Base-by-base conservation (phyloP, 2,888 invertebrate genomes). In the Brachyopa scutellaris region DNA sequence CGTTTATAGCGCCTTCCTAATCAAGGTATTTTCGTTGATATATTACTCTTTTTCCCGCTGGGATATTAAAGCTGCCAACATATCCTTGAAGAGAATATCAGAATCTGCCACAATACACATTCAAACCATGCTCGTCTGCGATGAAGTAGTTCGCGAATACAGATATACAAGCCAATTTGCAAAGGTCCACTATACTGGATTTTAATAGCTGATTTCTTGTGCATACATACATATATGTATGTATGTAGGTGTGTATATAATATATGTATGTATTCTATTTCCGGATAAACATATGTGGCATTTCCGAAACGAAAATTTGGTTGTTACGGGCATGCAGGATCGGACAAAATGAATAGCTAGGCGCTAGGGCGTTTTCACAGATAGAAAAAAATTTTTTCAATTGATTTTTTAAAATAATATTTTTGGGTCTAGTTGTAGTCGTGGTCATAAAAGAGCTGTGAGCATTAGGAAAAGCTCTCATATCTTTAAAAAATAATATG, bases 101-200 rank as follows among this genome's bases (percentile, higher is more conserved):
- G n/a, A 47, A 47, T 62, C 47, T n/a, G 11, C 17, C 55, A 13
- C 23, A 31, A 5, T 23, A 29, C 29, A 8, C 33, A 0, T 5
- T 26, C 26, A 6, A 26, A 31, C 17, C 21, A 19, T 33, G n/a
- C 13, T 36, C 26, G 29, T 42, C 17, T 40, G 29, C 29, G 31
- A 45, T 61, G 45, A 47, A 47, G 47, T 47, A 45, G 59, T 19
- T 9, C 31, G n/a, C 33, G 31, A 15, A 36, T 23, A 33, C 26
- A 5, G 26, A 33, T 26, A n/a, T 47, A 45, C 23, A 47, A 47
- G 61, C 47, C 61, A 62, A 62, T 62, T 62, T 62, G 42, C 29
- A 59, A 29, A 42, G 59, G 59, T 42, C 59, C 6, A 59, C 42
- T 19, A 26, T 26, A 21, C 47, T 33, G 21, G 42, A 19, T 42